These are phyloP conservation scores for Oreocharis arfaki DNA, from an alignment of 2,113 vertebrate species.

Conservation along the genomic window DNA sequence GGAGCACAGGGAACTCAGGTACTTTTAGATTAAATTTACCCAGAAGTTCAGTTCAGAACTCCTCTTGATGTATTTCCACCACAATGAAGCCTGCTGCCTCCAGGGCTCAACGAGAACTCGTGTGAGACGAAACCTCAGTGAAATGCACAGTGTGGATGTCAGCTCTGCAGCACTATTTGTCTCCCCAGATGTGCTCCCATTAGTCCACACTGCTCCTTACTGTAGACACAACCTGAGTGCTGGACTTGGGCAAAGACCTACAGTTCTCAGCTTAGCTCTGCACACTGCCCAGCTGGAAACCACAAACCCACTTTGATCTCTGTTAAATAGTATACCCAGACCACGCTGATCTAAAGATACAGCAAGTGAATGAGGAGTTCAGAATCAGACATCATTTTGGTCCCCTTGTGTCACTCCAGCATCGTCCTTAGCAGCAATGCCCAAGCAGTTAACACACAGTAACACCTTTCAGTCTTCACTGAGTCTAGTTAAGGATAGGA, in stretches of 20 bases:
- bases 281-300: not conserved
- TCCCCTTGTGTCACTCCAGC: not conserved
- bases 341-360: not conserved
- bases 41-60: not conserved
- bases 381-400: not conserved
- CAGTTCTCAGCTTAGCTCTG: not conserved
- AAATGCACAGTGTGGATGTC: not conserved
- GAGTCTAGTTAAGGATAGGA: not conserved
- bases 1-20: not conserved
- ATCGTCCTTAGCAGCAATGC: not conserved
- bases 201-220: not conserved
- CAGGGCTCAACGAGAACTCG: fast-evolving
- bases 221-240: not conserved
- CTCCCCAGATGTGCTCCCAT: not conserved
- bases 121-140: not conserved
- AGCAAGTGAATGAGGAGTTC: not conserved
- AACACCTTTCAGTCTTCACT: not conserved
- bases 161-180: not conserved
- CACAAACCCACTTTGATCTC: not conserved
- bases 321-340: not conserved
- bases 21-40: not conserved
- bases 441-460: not conserved
- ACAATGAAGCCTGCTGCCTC: not conserved
- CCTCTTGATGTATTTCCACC: not conserved
- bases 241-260: not conserved